Evolutionary conservation across 2,888 invertebrate genomes (phyloP).

Genomic region (Oscheius sp.): DNA sequence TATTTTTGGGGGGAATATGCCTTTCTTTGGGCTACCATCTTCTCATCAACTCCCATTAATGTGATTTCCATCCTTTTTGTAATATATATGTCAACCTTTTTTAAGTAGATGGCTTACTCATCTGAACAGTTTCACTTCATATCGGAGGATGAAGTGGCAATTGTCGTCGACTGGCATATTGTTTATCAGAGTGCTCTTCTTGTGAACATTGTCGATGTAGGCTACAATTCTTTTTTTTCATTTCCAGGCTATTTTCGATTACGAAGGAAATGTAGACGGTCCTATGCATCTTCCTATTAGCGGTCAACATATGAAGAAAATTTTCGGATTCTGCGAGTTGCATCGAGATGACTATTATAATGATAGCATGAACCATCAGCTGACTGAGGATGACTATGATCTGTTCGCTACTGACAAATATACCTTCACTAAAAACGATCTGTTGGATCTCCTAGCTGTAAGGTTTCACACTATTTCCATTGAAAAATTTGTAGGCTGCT

Average conservation of each 20-base stretch:
- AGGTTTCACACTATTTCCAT: background rate
- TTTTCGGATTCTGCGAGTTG: background rate
- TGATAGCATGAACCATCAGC: background rate
- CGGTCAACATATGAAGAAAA: background rate
- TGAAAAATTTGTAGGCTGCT: background rate
- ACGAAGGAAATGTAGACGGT: background rate
- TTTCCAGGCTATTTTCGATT: background rate
- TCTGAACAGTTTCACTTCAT: background rate
- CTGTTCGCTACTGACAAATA: background rate
- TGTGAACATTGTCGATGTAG: background rate
- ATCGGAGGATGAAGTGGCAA: background rate
- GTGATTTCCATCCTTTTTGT: background rate
- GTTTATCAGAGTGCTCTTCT: background rate
- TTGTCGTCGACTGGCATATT: background rate
- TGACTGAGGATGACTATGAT: conserved; percentile 6
- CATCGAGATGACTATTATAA: background rate
- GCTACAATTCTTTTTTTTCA: background rate
- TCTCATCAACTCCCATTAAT: background rate
- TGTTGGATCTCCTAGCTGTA: background rate
- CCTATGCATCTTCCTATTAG: background rate
- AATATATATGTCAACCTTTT: background rate
- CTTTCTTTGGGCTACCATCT: background rate
- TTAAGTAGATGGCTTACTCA: background rate
- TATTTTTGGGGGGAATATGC: background rate
- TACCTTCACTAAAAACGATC: background rate